Base-by-base conservation (phyloP, 2,888 invertebrate species). In the Philaethria dido region DNA sequence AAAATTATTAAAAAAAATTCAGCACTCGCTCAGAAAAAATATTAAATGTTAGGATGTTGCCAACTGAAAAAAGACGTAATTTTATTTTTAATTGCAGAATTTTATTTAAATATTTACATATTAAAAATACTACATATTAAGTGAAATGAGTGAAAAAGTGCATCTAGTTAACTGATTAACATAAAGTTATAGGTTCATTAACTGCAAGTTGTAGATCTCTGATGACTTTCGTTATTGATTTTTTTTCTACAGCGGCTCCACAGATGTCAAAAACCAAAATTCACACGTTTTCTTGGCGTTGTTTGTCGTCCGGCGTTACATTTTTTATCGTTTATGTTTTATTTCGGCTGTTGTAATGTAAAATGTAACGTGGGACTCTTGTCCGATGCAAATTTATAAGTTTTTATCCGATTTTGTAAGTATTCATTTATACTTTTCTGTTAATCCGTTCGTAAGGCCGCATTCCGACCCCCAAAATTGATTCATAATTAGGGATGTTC, bases 201-300 rank as follows among this genome's bases (percentile, higher is more conserved):
- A 6, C 13, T 39, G 1, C 2, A n/a, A 20, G 2, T 22, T 25
- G 42, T 22, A 16, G 3, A 25, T 22, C 22, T 39, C 16, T 42
- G 16, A 42, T 11, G 18, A 22, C 22, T 3, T 57, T 57, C n/a
- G 18, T 29, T 72, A 72, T 72, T 69, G 73, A 76, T 76, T 73
- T 73, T 73, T 73, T 65, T 62, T 25, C 62, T 61, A 66, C 63
- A 70, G 61, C 63, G 68, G 45, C 47, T 59, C 63, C 67, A 69
- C 74, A 78, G 72, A 72, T 81, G 80, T 80, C 80, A 85, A 83
- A 85, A 48, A 80, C 80, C 76, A 80, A 83, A 83, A 79, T 79
- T 81, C 86, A 89, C 90, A 90, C 92, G 91, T 92, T 91, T 91
- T 89, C 89, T 88, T 88, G 87, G 90, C 92, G 89, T 90, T 90